phyloP scores from a whole-genome alignment of 53 echinoderm and acorn worm genomes.

The Paracentrotus lividus region DNA sequence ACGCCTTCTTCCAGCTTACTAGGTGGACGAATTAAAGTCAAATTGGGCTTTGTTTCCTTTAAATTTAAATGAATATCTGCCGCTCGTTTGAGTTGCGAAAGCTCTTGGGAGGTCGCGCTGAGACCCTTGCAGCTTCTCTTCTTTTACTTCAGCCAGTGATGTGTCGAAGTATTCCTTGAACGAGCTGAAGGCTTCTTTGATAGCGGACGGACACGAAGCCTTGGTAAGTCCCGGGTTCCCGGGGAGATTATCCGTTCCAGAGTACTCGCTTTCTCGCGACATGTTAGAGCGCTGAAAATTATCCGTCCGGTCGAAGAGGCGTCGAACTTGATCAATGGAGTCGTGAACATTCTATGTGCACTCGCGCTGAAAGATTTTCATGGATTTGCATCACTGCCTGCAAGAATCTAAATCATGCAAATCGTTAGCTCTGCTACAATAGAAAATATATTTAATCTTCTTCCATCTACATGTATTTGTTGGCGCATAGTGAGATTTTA shows the following conservation, averaged over 20 bases:
- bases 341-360: not conserved
- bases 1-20: not conserved
- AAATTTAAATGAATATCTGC: not conserved
- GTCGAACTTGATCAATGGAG: not conserved
- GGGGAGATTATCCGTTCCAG: too few relatives aligned
- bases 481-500: too few relatives aligned
- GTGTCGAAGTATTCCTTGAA: not conserved
- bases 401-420: too few relatives aligned
- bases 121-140: not conserved
- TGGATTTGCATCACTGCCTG: too few relatives aligned
- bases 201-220: not conserved
- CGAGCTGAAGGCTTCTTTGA: not conserved
- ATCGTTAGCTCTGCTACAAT: too few relatives aligned
- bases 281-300: too few relatives aligned
- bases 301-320: not conserved
- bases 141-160: not conserved
- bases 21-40: not conserved
- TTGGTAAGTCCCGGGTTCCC: not conserved
- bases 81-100: not conserved
- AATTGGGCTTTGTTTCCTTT: not conserved
- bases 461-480: too few relatives aligned
- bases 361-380: too few relatives aligned
- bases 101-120: not conserved
- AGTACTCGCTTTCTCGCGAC: too few relatives aligned
- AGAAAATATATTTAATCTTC: too few relatives aligned